Evolutionary conservation across 2,797 vertebrate genomes (phyloP).

Genomic region (Podarcis lilfordi): DNA sequence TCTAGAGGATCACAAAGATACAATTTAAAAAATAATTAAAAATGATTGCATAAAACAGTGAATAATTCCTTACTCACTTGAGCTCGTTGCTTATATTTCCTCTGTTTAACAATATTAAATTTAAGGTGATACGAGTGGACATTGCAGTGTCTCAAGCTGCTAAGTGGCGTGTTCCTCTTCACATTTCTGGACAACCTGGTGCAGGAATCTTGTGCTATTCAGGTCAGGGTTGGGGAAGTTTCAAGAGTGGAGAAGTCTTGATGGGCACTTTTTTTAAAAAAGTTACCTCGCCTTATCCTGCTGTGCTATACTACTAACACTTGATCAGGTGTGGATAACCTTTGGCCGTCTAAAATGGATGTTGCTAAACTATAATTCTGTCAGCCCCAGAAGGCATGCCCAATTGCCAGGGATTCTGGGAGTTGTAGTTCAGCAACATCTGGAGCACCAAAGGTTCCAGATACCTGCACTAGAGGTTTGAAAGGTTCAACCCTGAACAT

Average conservation of each 20-base stretch:
- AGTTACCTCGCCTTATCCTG: neutral
- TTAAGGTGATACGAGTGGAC: too few species aligned
- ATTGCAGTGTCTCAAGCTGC: too few species aligned
- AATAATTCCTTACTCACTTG: neutral
- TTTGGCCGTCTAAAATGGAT: too few species aligned
- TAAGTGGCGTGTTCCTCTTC: neutral
- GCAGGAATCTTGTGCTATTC: neutral
- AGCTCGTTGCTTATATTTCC: neutral
- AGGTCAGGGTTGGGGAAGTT: neutral
- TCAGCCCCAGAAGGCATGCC: too few species aligned
- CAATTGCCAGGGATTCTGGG: neutral
- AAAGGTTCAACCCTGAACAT: neutral
- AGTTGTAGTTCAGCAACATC: neutral
- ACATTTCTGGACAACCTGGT: neutral
- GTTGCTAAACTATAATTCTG: neutral
- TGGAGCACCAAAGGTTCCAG: neutral
- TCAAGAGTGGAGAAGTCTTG: neutral
- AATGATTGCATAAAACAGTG: neutral
- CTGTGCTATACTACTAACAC: neutral
- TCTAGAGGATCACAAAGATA: too few species aligned
- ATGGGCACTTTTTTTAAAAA: neutral
- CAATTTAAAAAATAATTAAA: neutral
- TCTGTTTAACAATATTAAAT: neutral
- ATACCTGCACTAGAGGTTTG: neutral
- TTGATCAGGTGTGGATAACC: neutral